These are phyloP conservation scores for Theristicus caerulescens DNA, from an alignment of 2,113 vertebrate genomes.

Conservation along the genomic window DNA sequence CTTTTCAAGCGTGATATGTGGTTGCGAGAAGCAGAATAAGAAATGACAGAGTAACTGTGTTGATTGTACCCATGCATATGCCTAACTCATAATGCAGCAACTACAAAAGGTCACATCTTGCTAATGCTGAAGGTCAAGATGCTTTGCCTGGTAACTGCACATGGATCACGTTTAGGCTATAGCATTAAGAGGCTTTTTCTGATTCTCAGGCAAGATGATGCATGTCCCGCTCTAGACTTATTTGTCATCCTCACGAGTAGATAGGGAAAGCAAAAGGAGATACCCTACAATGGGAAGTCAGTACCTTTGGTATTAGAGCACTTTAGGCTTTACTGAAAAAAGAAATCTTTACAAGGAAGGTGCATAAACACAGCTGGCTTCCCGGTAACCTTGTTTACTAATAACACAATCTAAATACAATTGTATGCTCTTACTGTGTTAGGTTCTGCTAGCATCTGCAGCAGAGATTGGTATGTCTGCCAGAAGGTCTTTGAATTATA, in stretches of 20 bases:
- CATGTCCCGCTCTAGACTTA: not conserved
- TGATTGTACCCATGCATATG: not conserved
- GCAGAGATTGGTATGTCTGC: not conserved
- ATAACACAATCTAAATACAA: not conserved
- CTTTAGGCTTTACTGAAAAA: not conserved
- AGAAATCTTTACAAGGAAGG: not conserved
- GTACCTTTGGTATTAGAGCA: not conserved
- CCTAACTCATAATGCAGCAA: not conserved
- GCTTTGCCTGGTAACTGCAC: not conserved
- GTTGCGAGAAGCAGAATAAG: not conserved
- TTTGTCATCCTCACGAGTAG: not conserved
- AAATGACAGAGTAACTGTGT: not conserved
- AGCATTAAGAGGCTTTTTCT: not conserved
- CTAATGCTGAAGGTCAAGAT: not conserved
- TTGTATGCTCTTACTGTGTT: not conserved
- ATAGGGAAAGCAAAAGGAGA: not conserved
- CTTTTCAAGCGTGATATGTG: accelerated
- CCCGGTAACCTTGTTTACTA: not conserved
- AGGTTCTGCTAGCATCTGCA: not conserved
- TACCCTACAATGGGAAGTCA: not conserved
- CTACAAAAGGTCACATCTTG: not conserved
- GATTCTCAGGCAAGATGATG: not conserved
- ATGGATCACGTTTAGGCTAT: not conserved
- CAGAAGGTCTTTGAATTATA: not conserved
- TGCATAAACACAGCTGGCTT: not conserved